These are phyloP conservation scores for Alauda arvensis DNA, from an alignment of 2,797 vertebrate species.

Conservation along the genomic window DNA sequence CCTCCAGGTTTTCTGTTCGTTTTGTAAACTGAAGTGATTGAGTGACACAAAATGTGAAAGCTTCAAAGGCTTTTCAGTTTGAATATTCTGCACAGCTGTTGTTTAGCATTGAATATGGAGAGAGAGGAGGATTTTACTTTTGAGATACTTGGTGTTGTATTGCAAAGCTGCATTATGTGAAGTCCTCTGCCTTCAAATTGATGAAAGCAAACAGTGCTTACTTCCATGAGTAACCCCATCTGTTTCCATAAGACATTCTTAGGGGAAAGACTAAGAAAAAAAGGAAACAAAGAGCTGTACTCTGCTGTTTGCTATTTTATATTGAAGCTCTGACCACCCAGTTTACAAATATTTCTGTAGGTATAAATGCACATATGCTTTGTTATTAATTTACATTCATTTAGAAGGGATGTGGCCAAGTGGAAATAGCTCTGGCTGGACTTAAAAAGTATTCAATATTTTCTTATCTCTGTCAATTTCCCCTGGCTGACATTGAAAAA, in stretches of 20 bases:
- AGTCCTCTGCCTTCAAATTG: neutral
- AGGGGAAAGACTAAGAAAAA: neutral
- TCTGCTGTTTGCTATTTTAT: neutral
- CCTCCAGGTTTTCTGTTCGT: neutral
- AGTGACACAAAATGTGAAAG: conserved; percentile 4
- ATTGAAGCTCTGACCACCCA: neutral
- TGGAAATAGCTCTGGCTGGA: neutral
- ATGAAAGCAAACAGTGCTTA: conserved; percentile 8
- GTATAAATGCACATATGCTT: neutral
- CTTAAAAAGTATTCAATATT: neutral
- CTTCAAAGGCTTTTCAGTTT: conserved; percentile 13
- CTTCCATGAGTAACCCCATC: conserved; percentile 16
- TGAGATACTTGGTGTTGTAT: conserved; percentile 24
- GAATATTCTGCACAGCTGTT: conserved; percentile 43
- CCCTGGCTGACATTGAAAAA: neutral
- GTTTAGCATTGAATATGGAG: neutral
- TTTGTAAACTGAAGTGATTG: conserved; percentile 26
- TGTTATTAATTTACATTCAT: neutral
- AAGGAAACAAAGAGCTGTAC: neutral
- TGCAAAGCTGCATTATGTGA: conserved; percentile 29
- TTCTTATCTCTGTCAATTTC: neutral
- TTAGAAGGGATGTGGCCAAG: neutral
- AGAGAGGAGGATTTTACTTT: neutral
- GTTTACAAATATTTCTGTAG: neutral
- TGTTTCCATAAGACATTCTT: neutral